Evolutionary conservation across 1,140 invertebrate genomes (phyloP), one percentile per base, ranked within the genome.

Genomic region (Pachypsylla venusta): DNA sequence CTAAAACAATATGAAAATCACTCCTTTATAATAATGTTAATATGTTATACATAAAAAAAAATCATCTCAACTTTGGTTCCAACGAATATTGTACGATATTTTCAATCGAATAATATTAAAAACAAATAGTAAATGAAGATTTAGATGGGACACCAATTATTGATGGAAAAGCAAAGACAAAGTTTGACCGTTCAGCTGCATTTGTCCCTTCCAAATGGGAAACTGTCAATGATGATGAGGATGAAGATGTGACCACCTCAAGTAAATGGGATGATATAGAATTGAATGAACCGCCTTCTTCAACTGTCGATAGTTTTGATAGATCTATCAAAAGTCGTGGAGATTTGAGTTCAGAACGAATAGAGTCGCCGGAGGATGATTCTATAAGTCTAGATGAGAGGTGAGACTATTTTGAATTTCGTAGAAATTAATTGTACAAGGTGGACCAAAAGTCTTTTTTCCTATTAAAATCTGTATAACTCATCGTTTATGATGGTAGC

Each of bases 131-230:
- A n/a, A n/a, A n/a, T 61, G 83, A 87, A 48, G 88, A 91, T 69
- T 78, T 91, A n/a, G 88, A 91, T 74, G 87, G 88, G 10, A 71
- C 84, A 14, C 87, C 87, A 1, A 71, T 89, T 64, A 81, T 83
- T 48, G 76, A 76, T 25, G 72, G 63, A 54, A 53, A 40, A 60
- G 53, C 67, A 28, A 70, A 61, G 69, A 69, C 27, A 68, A 70
- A 16, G 69, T 71, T 40, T 59, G 68, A 24, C 61, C 67, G 76
- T 63, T 74, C 77, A 39, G 81, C 81, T 13, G 80, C 77, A 28
- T 89, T 89, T 75, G 82, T 92, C 35, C 86, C 87, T 7, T 94
- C 92, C 0, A 88, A 91, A 69, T 98, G 93, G 93, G 93, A 98
- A 78, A 92, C 86, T 25, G 87, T 97, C 4, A 90, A 94, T 74